Evolutionary conservation across 2,113 vertebrate genomes (phyloP), one percentile per base, ranked within the genome.

Genomic region (Corythaixoides concolor): DNA sequence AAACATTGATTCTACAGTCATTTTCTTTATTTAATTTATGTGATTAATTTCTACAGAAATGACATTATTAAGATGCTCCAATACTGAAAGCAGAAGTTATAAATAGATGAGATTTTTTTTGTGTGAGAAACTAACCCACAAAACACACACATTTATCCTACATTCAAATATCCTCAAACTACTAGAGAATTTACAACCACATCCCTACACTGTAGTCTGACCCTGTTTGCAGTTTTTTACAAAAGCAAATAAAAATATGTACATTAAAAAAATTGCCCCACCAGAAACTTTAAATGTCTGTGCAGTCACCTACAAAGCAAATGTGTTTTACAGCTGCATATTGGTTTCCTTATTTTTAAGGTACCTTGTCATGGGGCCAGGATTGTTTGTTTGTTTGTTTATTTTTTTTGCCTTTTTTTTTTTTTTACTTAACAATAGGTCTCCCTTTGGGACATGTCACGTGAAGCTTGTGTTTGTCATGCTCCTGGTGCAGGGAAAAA

Each of bases 401-500:
- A 27, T 90, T 68, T 91, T 35, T 9, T 4, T 43, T 21, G 6
- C 8, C 15, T 5, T 6, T 5, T 19, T 8, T 12, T 60, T 83
- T 89, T 74, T 83, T 88, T 75, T 72, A 82, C 43, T 73, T 15
- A 87, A 88, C 41, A 79, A 52, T 92, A 96, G 88, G 78, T 94
- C 90, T 98, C 97, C 98, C 96, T 93, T 75, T 92, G 97, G 97
- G 97, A 92, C 84, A 83, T 95, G 95, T 97, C 96, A 90, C 89
- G 94, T 93, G 95, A 96, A 90, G 93, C 94, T 96, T 96, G 88
- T 97, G 97, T 97, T 98, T 98, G 97, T 97, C 98, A 98, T 98
- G 98, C 98, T 97, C 96, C 90, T 88, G 94, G 97, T 92, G 95
- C 96, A 97, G 95, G 97, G 96, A 95, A 98, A 97, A 98, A 98